Evolutionary conservation across 2,797 vertebrate genomes (phyloP).

Genomic region (Cuculus canorus): DNA sequence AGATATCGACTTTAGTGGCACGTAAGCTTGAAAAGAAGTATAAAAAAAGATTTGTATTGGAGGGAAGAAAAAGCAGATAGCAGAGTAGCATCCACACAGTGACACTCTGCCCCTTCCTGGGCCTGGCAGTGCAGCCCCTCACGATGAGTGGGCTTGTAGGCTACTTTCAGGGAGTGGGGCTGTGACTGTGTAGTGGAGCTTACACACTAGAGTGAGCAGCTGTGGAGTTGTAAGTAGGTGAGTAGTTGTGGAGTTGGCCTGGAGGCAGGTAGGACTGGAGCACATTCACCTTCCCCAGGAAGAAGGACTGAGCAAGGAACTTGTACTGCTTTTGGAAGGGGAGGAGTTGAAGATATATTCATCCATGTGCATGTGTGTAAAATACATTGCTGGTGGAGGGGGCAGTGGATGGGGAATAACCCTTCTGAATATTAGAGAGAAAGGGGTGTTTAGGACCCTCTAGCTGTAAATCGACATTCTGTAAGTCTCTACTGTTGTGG

Average conservation of each 20-base stretch:
- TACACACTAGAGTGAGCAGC: neutral
- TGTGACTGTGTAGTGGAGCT: neutral
- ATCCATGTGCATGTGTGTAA: neutral
- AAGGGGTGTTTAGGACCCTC: neutral
- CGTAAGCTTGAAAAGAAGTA: neutral
- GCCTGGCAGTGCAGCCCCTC: neutral
- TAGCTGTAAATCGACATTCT: neutral
- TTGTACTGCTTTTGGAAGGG: accelerated
- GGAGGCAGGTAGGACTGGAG: neutral
- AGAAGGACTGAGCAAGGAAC: neutral
- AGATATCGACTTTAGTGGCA: neutral
- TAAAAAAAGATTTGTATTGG: neutral
- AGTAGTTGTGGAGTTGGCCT: neutral
- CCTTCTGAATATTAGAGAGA: neutral
- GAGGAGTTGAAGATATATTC: accelerated
- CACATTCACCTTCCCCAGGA: neutral
- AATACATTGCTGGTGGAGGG: neutral
- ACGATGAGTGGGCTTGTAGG: neutral
- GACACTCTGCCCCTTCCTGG: neutral
- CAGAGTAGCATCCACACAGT: neutral
- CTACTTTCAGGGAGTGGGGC: neutral
- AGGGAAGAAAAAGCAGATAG: neutral
- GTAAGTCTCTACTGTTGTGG: neutral
- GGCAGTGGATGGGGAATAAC: neutral
- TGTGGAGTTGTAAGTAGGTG: neutral